A percentile compares a stretch with the other conserved stretches of the same genome.
These are phyloP conservation scores for Microcebus jonahi DNA, from an alignment of 2,113 vertebrate species.

Conservation along the genomic window DNA sequence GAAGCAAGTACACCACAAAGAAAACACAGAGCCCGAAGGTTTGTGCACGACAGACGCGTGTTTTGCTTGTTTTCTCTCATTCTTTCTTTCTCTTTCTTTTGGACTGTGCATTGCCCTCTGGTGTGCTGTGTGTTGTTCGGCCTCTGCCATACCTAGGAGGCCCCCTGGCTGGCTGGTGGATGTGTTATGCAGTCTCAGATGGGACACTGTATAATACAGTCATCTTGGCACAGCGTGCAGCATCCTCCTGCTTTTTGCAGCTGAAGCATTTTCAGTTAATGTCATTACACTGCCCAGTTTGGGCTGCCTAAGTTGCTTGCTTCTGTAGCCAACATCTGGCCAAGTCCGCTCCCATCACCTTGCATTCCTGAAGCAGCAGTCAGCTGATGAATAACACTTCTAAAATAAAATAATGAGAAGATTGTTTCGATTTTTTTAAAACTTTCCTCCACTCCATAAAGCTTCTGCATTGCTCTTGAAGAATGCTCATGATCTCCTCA, in stretches of 20 bases:
- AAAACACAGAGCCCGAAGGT: conserved; percentile 98
- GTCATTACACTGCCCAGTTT: conserved; percentile 80
- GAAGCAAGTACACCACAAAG: conserved; percentile 99
- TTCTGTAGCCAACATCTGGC: conserved; percentile 72
- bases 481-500: conserved; percentile 80
- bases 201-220: conserved; percentile 64
- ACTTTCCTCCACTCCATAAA: conserved; percentile 81
- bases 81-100: conserved; percentile 74
- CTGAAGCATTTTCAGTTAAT: conserved; percentile 82
- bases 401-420: conserved; percentile 57
- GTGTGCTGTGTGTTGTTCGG: conserved; percentile 86
- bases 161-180: conserved; percentile 81
- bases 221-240: not conserved
- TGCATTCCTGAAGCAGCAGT: conserved; percentile 76
- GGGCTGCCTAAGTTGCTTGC: conserved; percentile 88
- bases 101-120: conserved; percentile 84
- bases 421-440: conserved; percentile 25
- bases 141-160: conserved; percentile 69
- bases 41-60: conserved; percentile 92
- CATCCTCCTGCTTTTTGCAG: conserved; percentile 77
- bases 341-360: conserved; percentile 54
- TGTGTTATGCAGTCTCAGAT: conserved; percentile 78
- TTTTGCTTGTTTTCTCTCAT: conserved; percentile 85
- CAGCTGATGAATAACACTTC: conserved; percentile 80
- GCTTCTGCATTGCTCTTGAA: conserved; percentile 85